A percentile compares a stretch with the other conserved stretches of the same genome.
Evolutionary conservation across 2,797 vertebrate genomes (phyloP).

Genomic region (Avahi laniger): DNA sequence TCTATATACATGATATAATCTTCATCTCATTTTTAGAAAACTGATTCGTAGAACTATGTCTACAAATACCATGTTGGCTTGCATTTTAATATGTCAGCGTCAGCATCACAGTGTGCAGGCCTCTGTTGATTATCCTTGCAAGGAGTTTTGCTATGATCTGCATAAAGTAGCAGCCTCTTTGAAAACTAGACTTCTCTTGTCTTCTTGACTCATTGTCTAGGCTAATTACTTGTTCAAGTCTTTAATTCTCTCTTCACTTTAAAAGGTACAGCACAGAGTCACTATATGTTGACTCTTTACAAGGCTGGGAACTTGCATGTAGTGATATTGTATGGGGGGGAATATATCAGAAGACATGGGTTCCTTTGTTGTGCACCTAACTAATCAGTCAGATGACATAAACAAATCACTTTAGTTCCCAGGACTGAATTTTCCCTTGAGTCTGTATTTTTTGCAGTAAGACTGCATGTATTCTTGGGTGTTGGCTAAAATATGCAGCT

Average conservation of each 20-base stretch:
- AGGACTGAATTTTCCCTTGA: not conserved
- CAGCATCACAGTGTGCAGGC: not conserved
- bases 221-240: not conserved
- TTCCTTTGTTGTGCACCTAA: not conserved
- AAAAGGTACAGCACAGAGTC: not conserved
- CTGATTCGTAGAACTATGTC: not conserved
- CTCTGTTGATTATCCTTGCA: not conserved
- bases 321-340: not conserved
- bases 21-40: not conserved
- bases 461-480: not conserved
- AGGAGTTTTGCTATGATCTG: not conserved
- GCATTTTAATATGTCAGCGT: not conserved
- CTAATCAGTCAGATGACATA: not conserved
- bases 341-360: not conserved
- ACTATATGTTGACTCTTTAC: not conserved
- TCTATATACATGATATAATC: not conserved
- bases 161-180: not conserved
- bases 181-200: not conserved
- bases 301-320: not conserved
- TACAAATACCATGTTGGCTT: not conserved
- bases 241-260: not conserved
- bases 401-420: not conserved
- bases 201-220: not conserved
- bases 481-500: not conserved
- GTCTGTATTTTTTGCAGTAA: not conserved